Evolutionary conservation across 2,888 invertebrate species (phyloP), one percentile per base, ranked within the genome.

Genomic region (Sepioteuthis lessoniana): DNA sequence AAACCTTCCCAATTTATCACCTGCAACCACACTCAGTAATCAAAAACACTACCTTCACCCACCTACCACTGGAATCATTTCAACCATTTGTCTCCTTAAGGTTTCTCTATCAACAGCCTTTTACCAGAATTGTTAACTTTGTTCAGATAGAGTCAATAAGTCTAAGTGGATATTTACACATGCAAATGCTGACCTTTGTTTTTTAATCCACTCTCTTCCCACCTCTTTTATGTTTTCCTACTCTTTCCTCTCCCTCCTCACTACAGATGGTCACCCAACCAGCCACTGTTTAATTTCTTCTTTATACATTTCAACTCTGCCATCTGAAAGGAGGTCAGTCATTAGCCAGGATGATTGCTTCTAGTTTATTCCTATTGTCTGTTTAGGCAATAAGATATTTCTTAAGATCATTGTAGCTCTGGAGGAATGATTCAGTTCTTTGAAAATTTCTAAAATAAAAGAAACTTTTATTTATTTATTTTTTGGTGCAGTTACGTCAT

Each of bases 231-330:
- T 3, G 10, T 13, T 76, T 10, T 8, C 31, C 13, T 31, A 10
- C 1, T 21, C 25, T 2, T 13, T 16, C 50, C 10, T 16, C 50
- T 13, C 25, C 50, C 50, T 16, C 28, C 55, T 55, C 42, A 42
- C 55, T 55, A 55, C 55, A 55, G 19, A n/a, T 76, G 16, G n/a
- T 76, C 76, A 76, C 35, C 76, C 35, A 35, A 76, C n/a, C 76
- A 76, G n/a, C 76, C n/a, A 76, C 76, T 76, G 76, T 76, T 76
- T 76, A n/a, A 76, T 35, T 55, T 76, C 76, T 76, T n/a, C 55
- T 55, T 16, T 76, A 76, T n/a, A 76, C n/a, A 76, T 76, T 35
- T 76, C 35, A 19, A n/a, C 76, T 76, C 76, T 35, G n/a, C n/a
- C 76, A n/a, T 76, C 35, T 25, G 25, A n/a, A 76, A 76, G n/a